Base-by-base conservation (phyloP, 2,888 invertebrate species). In the Lasioglossum figueresi region DNA sequence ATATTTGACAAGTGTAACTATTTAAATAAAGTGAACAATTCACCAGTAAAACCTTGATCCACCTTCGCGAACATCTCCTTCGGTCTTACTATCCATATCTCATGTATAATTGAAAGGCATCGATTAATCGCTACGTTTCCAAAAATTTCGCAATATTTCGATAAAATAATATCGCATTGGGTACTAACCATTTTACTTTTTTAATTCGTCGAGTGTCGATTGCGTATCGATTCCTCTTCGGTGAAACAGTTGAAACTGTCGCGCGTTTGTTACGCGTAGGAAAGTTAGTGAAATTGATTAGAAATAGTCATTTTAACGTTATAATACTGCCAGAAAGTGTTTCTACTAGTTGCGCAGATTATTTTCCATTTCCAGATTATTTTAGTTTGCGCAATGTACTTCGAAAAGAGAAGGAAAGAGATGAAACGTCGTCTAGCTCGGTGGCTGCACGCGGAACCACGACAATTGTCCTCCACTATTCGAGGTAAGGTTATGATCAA, bases 401-500 rank as follows among this genome's bases (percentile, higher is more conserved):
- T 4, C 31, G 56, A 2, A 27, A 4, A 14, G 31, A 37, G 23
- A 37, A 43, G n/a, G 19, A 16, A 52, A n/a, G 10, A 40, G 4
- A n/a, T 10, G 1, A 43, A 40, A 16, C 19, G 19, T 23, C 27
- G 43, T 31, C 4, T 12, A 1, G 10, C 6, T 8, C 8, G 14
- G 4, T 19, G 2, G n/a, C n/a, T 48, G 68, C n/a, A 19, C 2
- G 8, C 40, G 12, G 16, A 27, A 27, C 43, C 19, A 31, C 31
- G 4, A 1, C 2, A 19, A 31, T 37, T 27, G 34, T 40, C 34
- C 23, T 66, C 3, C 59, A 2, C n/a, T 19, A 12, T 16, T 6
- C 6, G 2, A 37, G 70, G 79, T 84, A 73, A 83, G 84, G 84
- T 84, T 84, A 84, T 75, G 48, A n/a, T n/a, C n/a, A n/a, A n/a